phyloP scores from a whole-genome alignment of 2,113 vertebrate genomes.

The Melanotaenia duboulayi region DNA sequence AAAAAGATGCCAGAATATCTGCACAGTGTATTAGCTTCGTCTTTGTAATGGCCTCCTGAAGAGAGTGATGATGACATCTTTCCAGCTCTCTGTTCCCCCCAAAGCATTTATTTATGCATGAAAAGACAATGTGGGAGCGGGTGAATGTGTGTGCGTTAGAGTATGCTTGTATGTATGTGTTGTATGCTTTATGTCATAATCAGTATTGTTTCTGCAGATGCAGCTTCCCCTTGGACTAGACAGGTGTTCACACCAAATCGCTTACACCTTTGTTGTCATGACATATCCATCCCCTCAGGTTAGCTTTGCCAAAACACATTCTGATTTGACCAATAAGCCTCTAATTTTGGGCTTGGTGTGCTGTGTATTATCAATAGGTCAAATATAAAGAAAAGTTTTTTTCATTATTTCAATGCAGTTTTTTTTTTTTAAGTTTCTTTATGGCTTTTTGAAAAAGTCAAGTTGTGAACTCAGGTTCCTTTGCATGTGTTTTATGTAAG shows the following conservation, averaged over 20 bases:
- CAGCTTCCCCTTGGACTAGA: slow-evolving; percentile 55
- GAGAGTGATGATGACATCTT: slow-evolving; percentile 81
- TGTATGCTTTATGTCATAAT: slow-evolving; percentile 67
- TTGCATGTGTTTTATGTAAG: neutral
- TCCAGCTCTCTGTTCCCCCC: slow-evolving; percentile 59
- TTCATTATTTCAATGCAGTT: neutral
- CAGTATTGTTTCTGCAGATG: slow-evolving; percentile 54
- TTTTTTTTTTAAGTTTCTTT: neutral
- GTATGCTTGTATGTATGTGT: slow-evolving; percentile 32
- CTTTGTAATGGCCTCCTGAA: slow-evolving; percentile 78
- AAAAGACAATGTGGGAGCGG: slow-evolving; percentile 38
- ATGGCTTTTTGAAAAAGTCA: too few species aligned
- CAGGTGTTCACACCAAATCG: slow-evolving; percentile 78
- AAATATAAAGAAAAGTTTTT: neutral
- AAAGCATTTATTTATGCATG: slow-evolving; percentile 56
- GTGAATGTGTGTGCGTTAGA: slow-evolving; percentile 12
- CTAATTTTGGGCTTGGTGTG: slow-evolving; percentile 16
- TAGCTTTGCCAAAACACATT: slow-evolving; percentile 49
- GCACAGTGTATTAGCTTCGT: slow-evolving; percentile 68
- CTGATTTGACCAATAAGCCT: slow-evolving; percentile 45
- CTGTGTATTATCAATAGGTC: neutral
- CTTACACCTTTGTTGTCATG: slow-evolving; percentile 64
- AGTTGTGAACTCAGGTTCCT: neutral
- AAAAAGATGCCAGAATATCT: slow-evolving; percentile 70
- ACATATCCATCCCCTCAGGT: slow-evolving; percentile 64